These are phyloP conservation scores for Ctenomys sociabilis DNA, from an alignment of 2,113 vertebrate species.

Conservation along the genomic window DNA sequence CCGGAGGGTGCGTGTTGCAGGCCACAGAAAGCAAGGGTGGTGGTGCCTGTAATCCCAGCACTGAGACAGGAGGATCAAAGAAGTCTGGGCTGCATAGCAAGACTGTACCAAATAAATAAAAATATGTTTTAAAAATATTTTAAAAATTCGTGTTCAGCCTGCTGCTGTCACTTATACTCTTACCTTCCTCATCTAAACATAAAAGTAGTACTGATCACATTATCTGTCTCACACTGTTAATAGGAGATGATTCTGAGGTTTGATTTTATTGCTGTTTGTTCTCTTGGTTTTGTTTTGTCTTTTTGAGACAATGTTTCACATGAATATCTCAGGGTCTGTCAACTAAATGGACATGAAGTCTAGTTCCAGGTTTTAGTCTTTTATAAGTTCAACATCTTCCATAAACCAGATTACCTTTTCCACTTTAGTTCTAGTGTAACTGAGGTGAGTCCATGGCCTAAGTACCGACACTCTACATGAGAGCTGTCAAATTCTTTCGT, in stretches of 20 bases:
- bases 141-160: neutral
- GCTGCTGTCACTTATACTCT: neutral
- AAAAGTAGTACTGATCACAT: neutral
- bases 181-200: neutral
- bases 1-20: too few species aligned
- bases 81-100: too few species aligned
- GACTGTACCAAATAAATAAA: too few species aligned
- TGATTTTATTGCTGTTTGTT: neutral
- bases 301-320: neutral
- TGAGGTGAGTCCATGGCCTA: neutral
- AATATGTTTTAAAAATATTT: too few species aligned
- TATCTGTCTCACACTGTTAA: neutral
- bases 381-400: neutral
- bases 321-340: neutral
- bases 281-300: neutral
- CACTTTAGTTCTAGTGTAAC: slow-evolving; percentile 23
- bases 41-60: too few species aligned
- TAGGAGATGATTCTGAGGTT: neutral
- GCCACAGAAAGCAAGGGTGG: too few species aligned
- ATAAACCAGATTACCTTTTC: neutral
- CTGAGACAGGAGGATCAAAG: too few species aligned
- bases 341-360: neutral
- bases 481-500: neutral
- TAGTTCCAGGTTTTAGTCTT: neutral
- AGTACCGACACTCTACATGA: neutral